Percentiles rank a stretch among this genome's conserved stretches.
Conservation (phyloP, 2,888 invertebrate species). For the Melipona beecheii region DNA sequence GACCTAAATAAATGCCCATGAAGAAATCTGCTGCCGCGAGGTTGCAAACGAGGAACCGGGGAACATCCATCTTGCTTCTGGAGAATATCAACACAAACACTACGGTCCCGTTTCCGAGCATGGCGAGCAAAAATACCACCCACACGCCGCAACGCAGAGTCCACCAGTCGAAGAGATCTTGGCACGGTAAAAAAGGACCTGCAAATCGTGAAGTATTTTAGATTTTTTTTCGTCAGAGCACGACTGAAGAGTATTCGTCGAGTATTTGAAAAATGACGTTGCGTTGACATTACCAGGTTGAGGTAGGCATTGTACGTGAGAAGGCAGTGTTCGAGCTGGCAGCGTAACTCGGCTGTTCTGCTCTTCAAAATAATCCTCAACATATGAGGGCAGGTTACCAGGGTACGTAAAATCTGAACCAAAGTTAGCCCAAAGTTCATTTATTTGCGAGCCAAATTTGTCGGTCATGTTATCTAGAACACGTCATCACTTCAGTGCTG, state of each 20-base stretch:
- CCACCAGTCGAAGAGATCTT: conserved; percentile 99
- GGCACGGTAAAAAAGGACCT: conserved; percentile 97
- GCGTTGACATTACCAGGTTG: conserved; percentile 87
- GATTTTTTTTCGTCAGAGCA: not conserved
- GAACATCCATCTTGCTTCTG: conserved; percentile 97
- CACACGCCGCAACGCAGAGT: conserved; percentile 98
- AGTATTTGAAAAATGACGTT: not conserved
- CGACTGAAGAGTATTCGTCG: not conserved
- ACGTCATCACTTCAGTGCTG: conserved; percentile 71
- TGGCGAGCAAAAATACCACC: conserved; percentile 97
- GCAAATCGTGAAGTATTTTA: conserved; percentile 55
- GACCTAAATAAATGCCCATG: conserved; percentile 97
- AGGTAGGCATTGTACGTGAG: conserved; percentile 89
- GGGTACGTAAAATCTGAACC: conserved; percentile 89
- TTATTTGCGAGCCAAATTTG: conserved; percentile 89
- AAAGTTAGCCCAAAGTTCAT: conserved; percentile 89
- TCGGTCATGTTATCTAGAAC: conserved; percentile 89
- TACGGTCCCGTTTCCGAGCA: conserved; percentile 98
- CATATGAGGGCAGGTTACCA: conserved; percentile 89
- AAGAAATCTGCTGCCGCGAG: conserved; percentile 98
- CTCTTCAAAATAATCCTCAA: conserved; percentile 90
- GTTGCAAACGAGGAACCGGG: conserved; percentile 98
- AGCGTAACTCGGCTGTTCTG: conserved; percentile 83
- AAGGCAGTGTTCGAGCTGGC: conserved; percentile 65
- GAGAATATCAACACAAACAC: conserved; percentile 96